Conservation (phyloP, 2,888 invertebrate species). For the Agrilus biguttatus region DNA sequence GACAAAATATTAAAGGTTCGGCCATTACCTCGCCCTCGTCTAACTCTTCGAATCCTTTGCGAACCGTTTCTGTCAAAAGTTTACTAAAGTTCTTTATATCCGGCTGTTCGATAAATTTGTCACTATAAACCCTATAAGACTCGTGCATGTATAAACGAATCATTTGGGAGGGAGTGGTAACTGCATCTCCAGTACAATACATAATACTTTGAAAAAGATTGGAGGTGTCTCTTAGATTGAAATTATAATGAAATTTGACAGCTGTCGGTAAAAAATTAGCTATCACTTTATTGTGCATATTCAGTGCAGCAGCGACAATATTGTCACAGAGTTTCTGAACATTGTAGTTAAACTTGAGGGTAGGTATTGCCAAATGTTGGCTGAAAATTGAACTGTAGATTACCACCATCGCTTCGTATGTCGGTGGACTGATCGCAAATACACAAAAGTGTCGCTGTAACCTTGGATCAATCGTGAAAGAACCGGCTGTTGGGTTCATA, state of each 20-base stretch:
- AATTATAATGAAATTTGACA: constrained; percentile 87
- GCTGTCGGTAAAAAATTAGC: constrained; percentile 81
- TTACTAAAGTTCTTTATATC: constrained; percentile 64
- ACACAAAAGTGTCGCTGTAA: constrained; percentile 79
- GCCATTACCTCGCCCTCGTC: constrained; percentile 58
- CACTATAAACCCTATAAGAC: constrained; percentile 77
- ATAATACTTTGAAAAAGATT: constrained; percentile 89
- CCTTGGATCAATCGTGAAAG: constrained; percentile 83
- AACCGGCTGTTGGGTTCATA: constrained; percentile 95
- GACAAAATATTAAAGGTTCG: constrained; percentile 76
- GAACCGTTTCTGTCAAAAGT: constrained; percentile 57
- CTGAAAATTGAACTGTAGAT: constrained; percentile 74
- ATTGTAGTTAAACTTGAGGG: constrained; percentile 47
- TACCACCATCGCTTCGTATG: constrained; percentile 61
- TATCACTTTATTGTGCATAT: constrained; percentile 61
- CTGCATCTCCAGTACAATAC: constrained; percentile 62
- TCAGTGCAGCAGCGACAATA: constrained; percentile 58
- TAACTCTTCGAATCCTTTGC: constrained; percentile 60
- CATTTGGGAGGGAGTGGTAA: constrained; percentile 54
- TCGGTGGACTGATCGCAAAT: constrained; percentile 79
- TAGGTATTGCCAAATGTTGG: constrained; percentile 54
- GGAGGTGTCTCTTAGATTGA: constrained; percentile 82
- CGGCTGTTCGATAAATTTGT: constrained; percentile 71
- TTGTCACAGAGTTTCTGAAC: constrained; percentile 45
- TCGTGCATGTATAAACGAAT: constrained; percentile 84